Base-by-base conservation (phyloP, 2,113 vertebrate species). In the Chaetodon auriga region DNA sequence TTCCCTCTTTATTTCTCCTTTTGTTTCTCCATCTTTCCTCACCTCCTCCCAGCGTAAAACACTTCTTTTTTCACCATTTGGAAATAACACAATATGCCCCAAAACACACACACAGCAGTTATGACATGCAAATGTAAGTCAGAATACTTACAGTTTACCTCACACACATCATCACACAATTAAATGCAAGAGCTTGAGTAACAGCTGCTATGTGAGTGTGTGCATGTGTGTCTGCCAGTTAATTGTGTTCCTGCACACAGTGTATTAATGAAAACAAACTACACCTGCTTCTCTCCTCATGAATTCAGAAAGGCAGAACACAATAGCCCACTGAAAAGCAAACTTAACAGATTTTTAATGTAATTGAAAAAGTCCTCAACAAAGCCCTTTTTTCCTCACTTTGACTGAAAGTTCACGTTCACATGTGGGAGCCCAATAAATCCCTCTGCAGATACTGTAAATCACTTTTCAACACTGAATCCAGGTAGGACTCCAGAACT, bases 121-220 rank as follows among this genome's bases (percentile, higher is more conserved):
- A 45, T 41, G 64, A 38, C 15, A 70, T 80, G 77, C 53, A 79
- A 74, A 89, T 70, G 36, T 13, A 25, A 75, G 75, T 86, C 35
- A 71, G 70, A 87, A 72, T 72, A 68, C 58, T 88, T 68, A 71
- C 82, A 89, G 87, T 83, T 90, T 88, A 72, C 85, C 58, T 80
- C 80, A 68, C 83, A 79, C 82, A 77, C 81, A 87, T 75, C 69
- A 68, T 79, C 79, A 53, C 75, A 58, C 49, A 72, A 66, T 84
- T 58, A 90, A 70, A 85, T 45, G 43, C 48, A 16, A 57, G 30
- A 75, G 71, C 80, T 64, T 11, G 54, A 65, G 78, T 30, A 84
- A 57, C 87, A 90, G 86, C 86, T 92, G 89, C 72, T 73, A 21
- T 9, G 66, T 54, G 80, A 62, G 77, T 3, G 48, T 45, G 38